phyloP scores from a whole-genome alignment of 1,140 invertebrate genomes.

The Tribolium madens region DNA sequence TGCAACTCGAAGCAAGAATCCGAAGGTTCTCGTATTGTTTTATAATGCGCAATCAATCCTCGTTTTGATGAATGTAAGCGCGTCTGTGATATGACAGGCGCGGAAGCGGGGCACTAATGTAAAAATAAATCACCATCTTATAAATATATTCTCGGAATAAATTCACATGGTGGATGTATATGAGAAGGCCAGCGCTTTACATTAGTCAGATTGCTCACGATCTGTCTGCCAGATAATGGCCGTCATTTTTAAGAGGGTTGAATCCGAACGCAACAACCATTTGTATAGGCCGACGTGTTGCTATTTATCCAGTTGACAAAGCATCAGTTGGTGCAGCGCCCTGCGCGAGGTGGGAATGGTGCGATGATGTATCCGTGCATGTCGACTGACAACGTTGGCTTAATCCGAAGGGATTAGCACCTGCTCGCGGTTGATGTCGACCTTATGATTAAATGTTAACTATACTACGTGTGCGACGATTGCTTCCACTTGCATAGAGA shows the following conservation, averaged over 20 bases:
- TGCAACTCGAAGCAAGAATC: constrained; percentile 3
- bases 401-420: constrained; percentile 50
- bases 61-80: constrained; percentile 30
- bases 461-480: constrained; percentile 41
- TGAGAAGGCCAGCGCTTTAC: constrained; percentile 56
- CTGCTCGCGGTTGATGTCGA: constrained; percentile 49
- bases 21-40: constrained; percentile 25
- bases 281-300: constrained; percentile 61
- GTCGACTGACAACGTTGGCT: constrained; percentile 38
- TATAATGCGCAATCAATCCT: constrained; percentile 35
- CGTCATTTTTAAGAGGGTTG: constrained; percentile 64
- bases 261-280: constrained; percentile 62
- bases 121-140: constrained; percentile 61
- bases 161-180: constrained; percentile 53
- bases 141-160: constrained; percentile 61
- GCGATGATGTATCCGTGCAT: constrained; percentile 29
- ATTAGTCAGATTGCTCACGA: constrained; percentile 64
- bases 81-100: constrained; percentile 26
- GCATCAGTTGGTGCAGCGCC: constrained; percentile 40
- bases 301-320: constrained; percentile 61
- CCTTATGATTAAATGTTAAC: constrained; percentile 49
- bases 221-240: constrained; percentile 62
- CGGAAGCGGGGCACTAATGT: constrained; percentile 39
- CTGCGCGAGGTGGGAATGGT: background rate
- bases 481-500: constrained; percentile 6